Evolutionary conservation across 2,797 vertebrate genomes (phyloP), one percentile per base, ranked within the genome.

Genomic region (Poecile montanus): DNA sequence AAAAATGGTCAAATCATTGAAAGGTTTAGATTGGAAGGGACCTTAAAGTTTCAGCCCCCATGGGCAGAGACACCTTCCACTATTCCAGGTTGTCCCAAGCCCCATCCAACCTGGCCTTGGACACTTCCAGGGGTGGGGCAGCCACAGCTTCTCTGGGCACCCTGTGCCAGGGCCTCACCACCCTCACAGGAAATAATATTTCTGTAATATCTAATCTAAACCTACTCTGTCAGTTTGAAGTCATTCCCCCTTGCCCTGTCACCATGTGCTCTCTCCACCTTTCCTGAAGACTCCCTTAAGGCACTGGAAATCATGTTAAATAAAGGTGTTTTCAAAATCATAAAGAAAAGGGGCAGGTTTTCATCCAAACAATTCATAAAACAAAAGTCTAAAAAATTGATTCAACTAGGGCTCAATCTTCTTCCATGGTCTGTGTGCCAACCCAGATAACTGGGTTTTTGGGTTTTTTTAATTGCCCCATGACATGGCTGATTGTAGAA

Each of bases 361-460:
- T 47, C 13, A 78, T 16, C 12, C 15, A 68, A 57, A 75, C 4
- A 68, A 54, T 34, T 77, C 5, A 40, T 34, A 34, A 60, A 84
- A 60, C 1, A 29, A 70, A 72, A 57, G 2, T 10, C 16, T 23
- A 50, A 83, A 53, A 44, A 11, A 0, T 0, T 26, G 7, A 42
- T 68, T 63, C 29, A 54, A 20, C 22, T 73, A 38, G 44, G 54
- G 13, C 3, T 44, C n/a, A 51, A 20, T 27, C 7, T 85, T 63
- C 14, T 53, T 23, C 27, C 44, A 30, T 2, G 44, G 6, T 10
- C 50, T 75, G 13, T 48, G 30, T 48, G 91, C 81, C 38, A 40
- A 40, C 38, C 12, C 15, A 66, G 2, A 34, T 53, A 0, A 70
- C 11, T 26, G 8, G 6, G 4, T 0, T 17, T 50, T 26, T 2